phyloP scores from a whole-genome alignment of 2,113 vertebrate species.

The Marmota monax region DNA sequence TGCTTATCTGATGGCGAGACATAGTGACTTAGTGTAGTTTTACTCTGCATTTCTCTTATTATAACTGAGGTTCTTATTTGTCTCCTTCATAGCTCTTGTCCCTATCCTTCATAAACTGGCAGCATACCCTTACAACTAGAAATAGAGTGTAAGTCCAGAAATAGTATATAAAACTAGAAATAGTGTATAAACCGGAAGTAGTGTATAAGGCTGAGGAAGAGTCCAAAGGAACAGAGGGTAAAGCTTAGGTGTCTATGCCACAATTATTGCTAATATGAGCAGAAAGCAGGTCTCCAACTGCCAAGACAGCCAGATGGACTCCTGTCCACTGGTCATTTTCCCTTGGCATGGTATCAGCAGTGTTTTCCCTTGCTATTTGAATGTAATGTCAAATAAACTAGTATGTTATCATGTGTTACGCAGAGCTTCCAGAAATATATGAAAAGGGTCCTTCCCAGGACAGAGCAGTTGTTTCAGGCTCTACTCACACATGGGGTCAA shows the following conservation, averaged over 20 bases:
- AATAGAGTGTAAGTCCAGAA: neutral
- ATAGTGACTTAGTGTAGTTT: neutral
- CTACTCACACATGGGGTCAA: neutral
- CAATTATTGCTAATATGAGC: neutral
- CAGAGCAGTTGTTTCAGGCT: neutral
- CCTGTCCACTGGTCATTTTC: neutral
- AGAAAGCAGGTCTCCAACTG: neutral
- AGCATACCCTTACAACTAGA: neutral
- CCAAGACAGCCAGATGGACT: neutral
- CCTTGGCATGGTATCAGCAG: neutral
- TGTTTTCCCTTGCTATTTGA: neutral
- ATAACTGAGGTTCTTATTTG: neutral
- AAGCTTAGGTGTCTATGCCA: neutral
- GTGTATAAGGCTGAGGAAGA: neutral
- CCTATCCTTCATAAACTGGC: neutral
- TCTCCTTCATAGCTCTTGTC: neutral
- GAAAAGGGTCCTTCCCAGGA: neutral
- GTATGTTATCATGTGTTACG: neutral
- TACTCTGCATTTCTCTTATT: neutral
- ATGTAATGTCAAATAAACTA: neutral
- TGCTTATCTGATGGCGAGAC: neutral
- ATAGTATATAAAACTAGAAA: too few relatives aligned
- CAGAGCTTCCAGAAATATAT: neutral
- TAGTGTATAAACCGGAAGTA: too few relatives aligned
- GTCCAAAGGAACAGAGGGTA: neutral